Evolutionary conservation across 2,113 vertebrate genomes (phyloP).

Genomic region (Cryptotis parvus): DNA sequence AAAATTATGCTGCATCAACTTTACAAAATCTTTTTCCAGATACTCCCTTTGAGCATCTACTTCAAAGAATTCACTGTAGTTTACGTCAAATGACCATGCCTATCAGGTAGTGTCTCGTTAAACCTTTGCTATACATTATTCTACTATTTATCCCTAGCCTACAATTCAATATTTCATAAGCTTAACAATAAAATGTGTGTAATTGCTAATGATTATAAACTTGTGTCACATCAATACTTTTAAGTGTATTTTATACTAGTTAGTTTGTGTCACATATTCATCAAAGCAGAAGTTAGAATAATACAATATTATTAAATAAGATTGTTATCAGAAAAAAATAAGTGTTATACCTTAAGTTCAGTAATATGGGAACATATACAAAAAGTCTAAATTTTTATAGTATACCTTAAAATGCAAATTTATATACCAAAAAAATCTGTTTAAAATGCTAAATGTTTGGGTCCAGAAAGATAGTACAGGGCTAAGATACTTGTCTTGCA

Average conservation of each 20-base stretch:
- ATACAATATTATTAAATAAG: slow-evolving; percentile 40
- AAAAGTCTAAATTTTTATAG: slow-evolving; percentile 48
- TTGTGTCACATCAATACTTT: neutral
- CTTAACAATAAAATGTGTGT: slow-evolving; percentile 16
- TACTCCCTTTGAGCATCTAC: slow-evolving; percentile 19
- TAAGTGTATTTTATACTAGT: slow-evolving; percentile 15
- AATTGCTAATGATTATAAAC: slow-evolving; percentile 21
- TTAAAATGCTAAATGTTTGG: slow-evolving; percentile 57
- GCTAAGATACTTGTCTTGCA: too few species aligned
- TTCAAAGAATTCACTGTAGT: slow-evolving; percentile 50
- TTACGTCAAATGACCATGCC: slow-evolving; percentile 41
- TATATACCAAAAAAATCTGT: neutral
- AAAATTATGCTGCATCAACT: slow-evolving; percentile 48
- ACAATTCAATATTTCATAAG: slow-evolving; percentile 50
- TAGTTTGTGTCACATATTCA: neutral
- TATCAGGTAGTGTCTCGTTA: slow-evolving; percentile 10
- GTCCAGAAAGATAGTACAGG: too few species aligned
- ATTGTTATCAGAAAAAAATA: slow-evolving; percentile 18
- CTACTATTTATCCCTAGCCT: slow-evolving; percentile 12
- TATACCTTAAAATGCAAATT: neutral
- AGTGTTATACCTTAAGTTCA: slow-evolving; percentile 17
- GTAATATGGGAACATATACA: slow-evolving; percentile 31
- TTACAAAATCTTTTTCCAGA: slow-evolving; percentile 56
- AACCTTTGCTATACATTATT: slow-evolving; percentile 12
- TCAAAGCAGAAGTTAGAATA: neutral